Evolutionary conservation across 2,797 vertebrate genomes (phyloP), one percentile per base, ranked within the genome.

Genomic region (Simalia tracyae): DNA sequence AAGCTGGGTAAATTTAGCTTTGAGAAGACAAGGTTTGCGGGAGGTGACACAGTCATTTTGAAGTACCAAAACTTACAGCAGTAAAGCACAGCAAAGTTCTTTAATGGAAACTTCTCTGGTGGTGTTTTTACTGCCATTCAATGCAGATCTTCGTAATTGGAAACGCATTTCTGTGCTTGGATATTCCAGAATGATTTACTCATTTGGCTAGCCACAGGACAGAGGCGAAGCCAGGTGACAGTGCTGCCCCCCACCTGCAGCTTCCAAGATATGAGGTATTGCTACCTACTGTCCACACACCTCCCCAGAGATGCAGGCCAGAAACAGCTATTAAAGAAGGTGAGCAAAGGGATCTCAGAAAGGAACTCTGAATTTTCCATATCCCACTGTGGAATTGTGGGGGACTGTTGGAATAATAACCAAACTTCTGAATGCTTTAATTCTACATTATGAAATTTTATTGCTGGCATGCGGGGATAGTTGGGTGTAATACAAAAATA

Each of bases 391-490:
- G 72, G 72, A 22, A 76, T 19, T 19, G 31, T 22, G 72, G 19
- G 36, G 36, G 42, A 76, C 8, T 24, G 9, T 11, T 81, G 8
- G 22, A 81, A 76, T 46, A 76, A 81, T 11, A 46, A 81, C 36
- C 72, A 81, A 36, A 46, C 36, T 81, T 24, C 42, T 46, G 8
- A 11, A 19, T 46, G 72, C 36, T 5, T 24, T 14, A 93, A 95
- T 93, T 96, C 95, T 98, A 98, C 97, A 97, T 98, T 98, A 98
- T 97, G 96, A 97, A 99, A 98, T 96, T 97, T 98, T 99, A 99
- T 99, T 99, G 98, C 99, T 98, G 97, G 99, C 99, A 99, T 99
- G 99, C 99, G 99, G 98, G 98, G 98, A 98, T 97, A 99, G 98
- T 98, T 97, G 94, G 98, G 98, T 98, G 98, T 98, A 98, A 98